phyloP scores from a whole-genome alignment of 2,113 vertebrate species.

The Hypocryptadius cinnamomeus region DNA sequence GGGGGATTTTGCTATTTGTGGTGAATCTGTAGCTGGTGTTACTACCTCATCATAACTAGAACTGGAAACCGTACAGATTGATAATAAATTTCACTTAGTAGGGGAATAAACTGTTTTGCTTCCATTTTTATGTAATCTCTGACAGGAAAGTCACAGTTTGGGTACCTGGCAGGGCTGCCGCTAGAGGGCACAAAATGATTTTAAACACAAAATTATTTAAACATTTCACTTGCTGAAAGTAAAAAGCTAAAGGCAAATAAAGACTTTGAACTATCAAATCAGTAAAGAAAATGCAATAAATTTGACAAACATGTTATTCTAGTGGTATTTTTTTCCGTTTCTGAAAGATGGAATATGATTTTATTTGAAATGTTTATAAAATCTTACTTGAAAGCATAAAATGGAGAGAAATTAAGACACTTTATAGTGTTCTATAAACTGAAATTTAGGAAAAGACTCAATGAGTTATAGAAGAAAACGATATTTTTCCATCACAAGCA shows the following conservation, averaged over 20 bases:
- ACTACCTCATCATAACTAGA: background rate
- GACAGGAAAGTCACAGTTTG: background rate
- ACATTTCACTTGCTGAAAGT: background rate
- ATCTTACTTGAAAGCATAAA: background rate
- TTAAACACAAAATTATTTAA: background rate
- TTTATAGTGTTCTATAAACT: background rate
- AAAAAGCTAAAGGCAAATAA: background rate
- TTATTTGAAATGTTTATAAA: background rate
- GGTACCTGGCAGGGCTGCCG: background rate
- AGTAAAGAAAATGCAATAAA: background rate
- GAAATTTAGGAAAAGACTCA: background rate
- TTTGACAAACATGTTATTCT: background rate
- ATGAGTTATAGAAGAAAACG: background rate
- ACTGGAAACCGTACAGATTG: background rate
- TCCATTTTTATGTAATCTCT: background rate
- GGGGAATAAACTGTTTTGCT: background rate
- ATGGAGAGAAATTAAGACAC: background rate
- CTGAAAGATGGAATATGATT: background rate
- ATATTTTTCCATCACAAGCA: background rate
- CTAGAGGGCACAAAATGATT: conserved; percentile 50
- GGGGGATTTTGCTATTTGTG: background rate
- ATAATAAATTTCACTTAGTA: background rate
- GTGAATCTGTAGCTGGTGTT: background rate
- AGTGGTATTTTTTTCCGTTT: background rate
- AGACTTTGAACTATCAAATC: background rate